Base-by-base conservation (phyloP, 2,113 vertebrate genomes). In the Pluvialis apricaria region DNA sequence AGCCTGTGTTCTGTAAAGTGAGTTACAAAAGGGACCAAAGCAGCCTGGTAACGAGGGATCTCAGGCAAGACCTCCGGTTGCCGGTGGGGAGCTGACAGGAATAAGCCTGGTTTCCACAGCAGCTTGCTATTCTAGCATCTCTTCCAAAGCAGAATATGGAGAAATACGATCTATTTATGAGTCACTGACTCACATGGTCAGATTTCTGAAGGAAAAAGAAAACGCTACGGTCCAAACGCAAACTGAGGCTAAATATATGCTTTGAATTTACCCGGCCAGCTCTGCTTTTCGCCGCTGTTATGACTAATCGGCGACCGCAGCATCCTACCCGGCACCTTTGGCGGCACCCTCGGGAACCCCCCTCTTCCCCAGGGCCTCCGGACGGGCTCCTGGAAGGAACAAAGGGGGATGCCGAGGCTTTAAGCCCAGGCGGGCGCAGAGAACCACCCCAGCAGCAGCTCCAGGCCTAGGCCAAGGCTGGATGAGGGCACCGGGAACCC, bases 121-220 rank as follows among this genome's bases (percentile, higher is more conserved):
- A 57, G 61, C 75, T 34, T 3, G 25, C 65, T 61, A 42, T 52
- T 52, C 73, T 34, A 66, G 40, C 81, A 34, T 34, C 78, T 17
- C 40, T 85, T 65, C 82, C 88, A 40, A 49, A 65, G 66, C 80
- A 58, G 38, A 55, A 47, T 0, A 21, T 20, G 34, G 58, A 92
- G 75, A 80, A 76, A 64, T 11, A 17, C 61, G 71, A 94, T 81
- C 88, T 80, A 61, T 62, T 20, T 61, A 20, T 76, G 94, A 94
- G 84, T 96, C 83, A 49, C 75, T 78, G 91, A 52, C 96, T 97
- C 96, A 91, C 76, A 82, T 22, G 80, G 93, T 24, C 95, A 25
- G 45, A 72, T 92, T 92, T 80, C 40, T 36, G 40, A 82, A 76
- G 68, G 70, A 71, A 57, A 78, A 40, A 36, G 57, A 66, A 61